Percentiles rank a stretch among this genome's conserved stretches.
Evolutionary conservation across 30 jellyfish, hydroid and myxozoan species (phyloP).

Genomic region (Pelagia noctiluca): DNA sequence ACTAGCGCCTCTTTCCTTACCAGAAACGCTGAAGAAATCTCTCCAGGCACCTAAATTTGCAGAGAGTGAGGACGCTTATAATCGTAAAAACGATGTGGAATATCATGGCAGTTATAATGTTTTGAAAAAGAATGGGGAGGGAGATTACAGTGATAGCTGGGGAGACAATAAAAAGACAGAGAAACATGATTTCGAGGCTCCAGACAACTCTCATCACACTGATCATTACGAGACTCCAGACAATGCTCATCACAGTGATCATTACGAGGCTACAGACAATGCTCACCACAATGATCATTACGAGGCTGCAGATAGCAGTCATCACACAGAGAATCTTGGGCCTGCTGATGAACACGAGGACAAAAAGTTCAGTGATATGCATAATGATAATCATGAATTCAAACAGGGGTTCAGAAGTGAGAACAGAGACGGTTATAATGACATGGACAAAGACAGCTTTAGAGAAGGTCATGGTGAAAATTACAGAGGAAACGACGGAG

Average conservation of each 20-base stretch:
- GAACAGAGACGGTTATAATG: too few relatives aligned
- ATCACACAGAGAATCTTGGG: conserved; percentile 28
- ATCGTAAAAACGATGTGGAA: conserved; percentile 20
- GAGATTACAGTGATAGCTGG: background rate
- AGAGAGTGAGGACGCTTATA: background rate
- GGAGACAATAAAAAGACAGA: background rate
- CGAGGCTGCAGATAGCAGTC: conserved; percentile 27
- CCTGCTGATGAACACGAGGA: conserved; percentile 3
- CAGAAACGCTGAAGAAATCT: conserved; percentile 4
- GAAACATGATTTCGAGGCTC: background rate
- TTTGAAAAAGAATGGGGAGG: background rate
- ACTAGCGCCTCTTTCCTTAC: conserved; percentile 68
- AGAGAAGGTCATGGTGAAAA: too few relatives aligned
- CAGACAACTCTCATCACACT: background rate
- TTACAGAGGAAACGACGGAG: too few relatives aligned
- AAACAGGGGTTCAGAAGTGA: too few relatives aligned
- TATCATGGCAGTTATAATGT: conserved; percentile 39
- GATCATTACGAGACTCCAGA: background rate
- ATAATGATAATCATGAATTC: too few relatives aligned
- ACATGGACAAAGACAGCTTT: too few relatives aligned
- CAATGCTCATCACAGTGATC: conserved; percentile 11
- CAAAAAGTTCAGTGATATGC: too few relatives aligned
- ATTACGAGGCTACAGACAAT: background rate
- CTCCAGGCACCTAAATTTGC: background rate
- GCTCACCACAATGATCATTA: conserved; percentile 9